These are phyloP conservation scores for Deroplatys truncata DNA, from an alignment of 2,888 invertebrate species.

Conservation along the genomic window DNA sequence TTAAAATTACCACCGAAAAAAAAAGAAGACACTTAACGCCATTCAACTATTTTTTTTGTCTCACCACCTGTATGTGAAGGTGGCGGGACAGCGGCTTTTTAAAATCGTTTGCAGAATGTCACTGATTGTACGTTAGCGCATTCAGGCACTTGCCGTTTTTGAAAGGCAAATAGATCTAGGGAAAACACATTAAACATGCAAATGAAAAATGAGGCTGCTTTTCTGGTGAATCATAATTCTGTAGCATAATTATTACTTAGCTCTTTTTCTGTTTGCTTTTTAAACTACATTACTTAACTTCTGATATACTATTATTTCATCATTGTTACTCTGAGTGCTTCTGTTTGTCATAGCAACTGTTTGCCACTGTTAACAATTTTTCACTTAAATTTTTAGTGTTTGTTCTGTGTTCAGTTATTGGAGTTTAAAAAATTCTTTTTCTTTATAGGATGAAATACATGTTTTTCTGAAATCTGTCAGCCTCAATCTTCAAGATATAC, in stretches of 20 bases:
- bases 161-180: no score
- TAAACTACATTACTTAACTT: background rate
- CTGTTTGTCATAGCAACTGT: background rate
- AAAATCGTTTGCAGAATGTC: background rate
- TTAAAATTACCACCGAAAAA: no score
- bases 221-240: background rate
- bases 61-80: background rate
- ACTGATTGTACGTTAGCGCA: no score
- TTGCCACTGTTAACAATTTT: background rate
- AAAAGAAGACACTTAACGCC: no score
- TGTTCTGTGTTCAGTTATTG: background rate
- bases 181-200: background rate
- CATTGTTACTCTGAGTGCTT: background rate
- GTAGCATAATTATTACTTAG: background rate
- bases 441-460: background rate
- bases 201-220: background rate
- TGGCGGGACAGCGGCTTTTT: background rate
- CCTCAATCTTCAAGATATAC: constrained; percentile 8
- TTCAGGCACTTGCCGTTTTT: no score
- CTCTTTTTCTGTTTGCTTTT: background rate
- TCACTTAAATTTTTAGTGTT: background rate
- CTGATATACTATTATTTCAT: background rate
- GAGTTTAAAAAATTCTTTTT: background rate
- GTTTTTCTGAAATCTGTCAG: background rate
- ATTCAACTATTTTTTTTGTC: background rate